These are phyloP conservation scores for Oreotrochilus melanogaster DNA, from an alignment of 2,113 vertebrate genomes.

Conservation along the genomic window DNA sequence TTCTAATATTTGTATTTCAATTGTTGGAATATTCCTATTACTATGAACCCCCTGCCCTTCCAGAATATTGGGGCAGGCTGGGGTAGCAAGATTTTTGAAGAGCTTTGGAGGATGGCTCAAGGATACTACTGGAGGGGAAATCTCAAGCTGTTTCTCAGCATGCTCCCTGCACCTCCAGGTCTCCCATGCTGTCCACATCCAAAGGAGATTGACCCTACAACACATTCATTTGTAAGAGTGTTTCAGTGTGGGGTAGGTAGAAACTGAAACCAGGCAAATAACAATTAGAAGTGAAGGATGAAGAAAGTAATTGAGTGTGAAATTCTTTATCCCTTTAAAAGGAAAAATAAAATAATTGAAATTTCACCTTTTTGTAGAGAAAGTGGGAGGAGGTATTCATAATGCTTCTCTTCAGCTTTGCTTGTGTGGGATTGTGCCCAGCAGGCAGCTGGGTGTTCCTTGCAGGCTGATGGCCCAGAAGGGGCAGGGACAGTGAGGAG, in stretches of 20 bases:
- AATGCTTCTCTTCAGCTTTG: constrained; percentile 14
- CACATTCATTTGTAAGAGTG: not conserved
- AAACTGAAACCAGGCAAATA: not conserved
- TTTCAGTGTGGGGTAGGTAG: not conserved
- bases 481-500: rapidly evolving
- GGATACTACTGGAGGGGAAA: not conserved
- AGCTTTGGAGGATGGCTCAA: not conserved
- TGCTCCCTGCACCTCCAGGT: not conserved
- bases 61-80: not conserved
- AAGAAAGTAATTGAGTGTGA: not conserved
- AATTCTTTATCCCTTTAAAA: not conserved
- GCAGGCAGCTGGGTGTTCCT: not conserved
- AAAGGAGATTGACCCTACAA: not conserved
- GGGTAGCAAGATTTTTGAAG: not conserved
- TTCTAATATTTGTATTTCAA: no score
- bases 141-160: not conserved
- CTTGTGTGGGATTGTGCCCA: not conserved
- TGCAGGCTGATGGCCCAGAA: not conserved
- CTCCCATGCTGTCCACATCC: not conserved
- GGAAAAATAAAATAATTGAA: not conserved
- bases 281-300: not conserved
- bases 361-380: not conserved
- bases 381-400: constrained; percentile 16
- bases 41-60: not conserved
- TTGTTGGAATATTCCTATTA: not conserved